These are phyloP conservation scores for Gymnoscopelus braueri DNA, from an alignment of 2,797 vertebrate genomes.

Conservation along the genomic window DNA sequence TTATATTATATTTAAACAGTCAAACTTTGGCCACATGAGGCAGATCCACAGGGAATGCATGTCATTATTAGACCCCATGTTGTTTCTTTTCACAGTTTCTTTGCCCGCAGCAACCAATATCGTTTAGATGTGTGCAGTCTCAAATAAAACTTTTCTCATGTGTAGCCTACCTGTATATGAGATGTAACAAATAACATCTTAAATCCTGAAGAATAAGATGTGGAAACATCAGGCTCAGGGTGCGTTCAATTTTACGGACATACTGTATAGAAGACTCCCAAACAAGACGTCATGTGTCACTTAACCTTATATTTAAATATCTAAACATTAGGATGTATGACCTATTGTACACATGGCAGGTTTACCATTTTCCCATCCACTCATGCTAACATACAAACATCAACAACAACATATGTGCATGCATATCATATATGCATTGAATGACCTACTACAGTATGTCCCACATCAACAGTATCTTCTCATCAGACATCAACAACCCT, in stretches of 20 bases:
- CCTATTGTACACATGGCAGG: not conserved
- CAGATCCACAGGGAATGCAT: too few species aligned
- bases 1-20: too few species aligned
- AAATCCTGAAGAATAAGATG: too few species aligned
- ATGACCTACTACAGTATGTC: slow-evolving; percentile 3
- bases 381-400: not conserved
- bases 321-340: not conserved
- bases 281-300: not conserved
- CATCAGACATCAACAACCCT: slow-evolving; percentile 39
- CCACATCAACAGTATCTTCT: slow-evolving; percentile 18
- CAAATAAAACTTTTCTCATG: too few species aligned
- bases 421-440: slow-evolving; percentile 3
- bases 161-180: too few species aligned
- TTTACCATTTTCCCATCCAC: slow-evolving; percentile 14
- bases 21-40: too few species aligned
- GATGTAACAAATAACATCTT: too few species aligned
- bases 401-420: not conserved
- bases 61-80: too few species aligned
- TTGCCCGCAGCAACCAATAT: too few species aligned
- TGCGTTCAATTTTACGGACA: not conserved
- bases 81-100: too few species aligned
- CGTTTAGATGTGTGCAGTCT: too few species aligned
- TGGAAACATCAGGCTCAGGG: too few species aligned
- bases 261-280: not conserved
- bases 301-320: not conserved